Evolutionary conservation across 2,888 invertebrate species (phyloP), one percentile per base, ranked within the genome.

Genomic region (Melolontha melolontha): DNA sequence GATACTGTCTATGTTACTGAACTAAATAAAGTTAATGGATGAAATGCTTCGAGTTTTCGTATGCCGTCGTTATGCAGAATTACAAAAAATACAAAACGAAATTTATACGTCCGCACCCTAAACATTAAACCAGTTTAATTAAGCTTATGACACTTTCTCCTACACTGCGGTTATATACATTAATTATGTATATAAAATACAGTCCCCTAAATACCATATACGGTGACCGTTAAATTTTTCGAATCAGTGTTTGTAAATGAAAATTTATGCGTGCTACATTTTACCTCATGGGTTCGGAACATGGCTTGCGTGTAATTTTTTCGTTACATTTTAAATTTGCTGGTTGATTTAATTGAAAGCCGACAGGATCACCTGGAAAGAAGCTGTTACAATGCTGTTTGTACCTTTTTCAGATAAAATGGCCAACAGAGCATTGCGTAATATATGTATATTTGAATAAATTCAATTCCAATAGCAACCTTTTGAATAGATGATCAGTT

Each of bases 71-170:
- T 34, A 51, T 34, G 34, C n/a, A 51, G 29, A 51, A 51, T n/a
- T 7, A 29, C 51, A 51, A 51, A 51, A 51, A 51, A 17, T 55
- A 55, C 55, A 41, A 40, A 55, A 41, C 16, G 39, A 11, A 17
- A 41, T 55, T 55, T 55, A 55, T 55, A 17, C n/a, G 17, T 17
- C n/a, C 41, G 40, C 40, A 40, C 55, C 55, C 40, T 41, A 41
- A 54, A 16, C 40, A 55, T 55, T 40, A 41, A 55, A 55, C 17
- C 40, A 55, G 55, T 17, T 55, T 55, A 55, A 55, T 55, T 55
- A 22, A 41, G 41, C 17, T 55, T 41, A 55, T 55, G 41, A 55
- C 55, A 55, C 40, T 55, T 55, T 55, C 55, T 55, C 55, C 41
- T 16, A 55, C 40, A 40, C 34, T 34, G 34, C 34, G 51, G 51